phyloP scores from a whole-genome alignment of 2,113 vertebrate species.

The Myiopsitta monachus region DNA sequence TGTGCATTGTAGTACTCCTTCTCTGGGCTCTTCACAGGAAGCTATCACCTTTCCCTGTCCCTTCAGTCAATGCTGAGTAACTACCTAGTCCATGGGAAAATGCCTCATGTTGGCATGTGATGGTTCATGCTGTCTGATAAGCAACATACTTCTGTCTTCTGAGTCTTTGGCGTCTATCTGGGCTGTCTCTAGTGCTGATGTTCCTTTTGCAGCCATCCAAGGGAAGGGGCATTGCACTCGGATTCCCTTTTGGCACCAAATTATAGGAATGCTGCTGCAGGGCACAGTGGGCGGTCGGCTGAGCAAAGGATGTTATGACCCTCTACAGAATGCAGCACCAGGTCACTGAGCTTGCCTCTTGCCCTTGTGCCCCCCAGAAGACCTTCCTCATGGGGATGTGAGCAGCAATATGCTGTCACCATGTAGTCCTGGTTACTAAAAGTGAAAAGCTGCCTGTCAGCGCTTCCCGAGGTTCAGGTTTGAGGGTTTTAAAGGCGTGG shows the following conservation, averaged over 20 bases:
- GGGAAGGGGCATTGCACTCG: neutral
- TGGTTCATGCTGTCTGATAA: neutral
- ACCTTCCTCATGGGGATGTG: neutral
- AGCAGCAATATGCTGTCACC: neutral
- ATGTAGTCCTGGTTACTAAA: neutral
- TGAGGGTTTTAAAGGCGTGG: neutral
- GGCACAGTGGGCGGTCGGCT: accelerated
- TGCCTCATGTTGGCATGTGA: neutral
- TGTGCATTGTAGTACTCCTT: neutral
- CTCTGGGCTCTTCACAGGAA: neutral
- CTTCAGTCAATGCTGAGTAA: neutral
- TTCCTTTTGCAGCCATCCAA: neutral
- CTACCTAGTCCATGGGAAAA: neutral
- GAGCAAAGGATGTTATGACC: neutral
- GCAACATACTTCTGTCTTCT: neutral
- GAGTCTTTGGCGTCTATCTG: neutral
- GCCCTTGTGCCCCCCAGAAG: neutral
- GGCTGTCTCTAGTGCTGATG: neutral
- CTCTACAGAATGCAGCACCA: neutral
- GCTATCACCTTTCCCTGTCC: neutral
- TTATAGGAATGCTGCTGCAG: neutral
- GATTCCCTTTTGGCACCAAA: neutral
- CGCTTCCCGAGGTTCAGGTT: neutral
- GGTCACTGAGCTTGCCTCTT: neutral
- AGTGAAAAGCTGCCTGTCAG: neutral